Evolutionary conservation across 2,113 vertebrate genomes (phyloP).

Genomic region (Numenius arquata): DNA sequence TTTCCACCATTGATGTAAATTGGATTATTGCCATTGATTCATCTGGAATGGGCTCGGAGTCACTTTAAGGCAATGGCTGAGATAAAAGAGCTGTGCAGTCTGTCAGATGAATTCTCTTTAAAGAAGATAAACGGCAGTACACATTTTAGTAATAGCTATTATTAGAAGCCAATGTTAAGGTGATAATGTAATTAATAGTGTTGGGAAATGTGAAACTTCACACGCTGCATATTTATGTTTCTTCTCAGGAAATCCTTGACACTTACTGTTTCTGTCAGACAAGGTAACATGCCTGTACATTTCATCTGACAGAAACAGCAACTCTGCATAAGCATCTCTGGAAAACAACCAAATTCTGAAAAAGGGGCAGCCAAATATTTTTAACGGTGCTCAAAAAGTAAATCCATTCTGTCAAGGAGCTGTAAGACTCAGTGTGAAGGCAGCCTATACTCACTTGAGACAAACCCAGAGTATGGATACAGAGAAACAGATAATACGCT

Average conservation of each 20-base stretch:
- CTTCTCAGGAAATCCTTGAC: slow-evolving; percentile 6
- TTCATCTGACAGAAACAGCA: slow-evolving; percentile 18
- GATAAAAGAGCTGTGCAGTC: not conserved
- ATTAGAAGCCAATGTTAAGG: not conserved
- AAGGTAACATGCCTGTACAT: not conserved
- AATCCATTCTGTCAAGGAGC: not conserved
- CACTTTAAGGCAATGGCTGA: not conserved
- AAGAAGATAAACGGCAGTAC: not conserved
- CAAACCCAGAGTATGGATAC: not conserved
- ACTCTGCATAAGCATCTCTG: not conserved
- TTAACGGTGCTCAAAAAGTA: not conserved
- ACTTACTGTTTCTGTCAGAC: slow-evolving; percentile 15
- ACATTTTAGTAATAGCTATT: not conserved
- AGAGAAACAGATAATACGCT: not conserved
- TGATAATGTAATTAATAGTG: slow-evolving; percentile 36
- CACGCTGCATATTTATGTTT: not conserved
- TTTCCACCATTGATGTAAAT: not conserved
- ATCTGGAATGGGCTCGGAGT: not conserved
- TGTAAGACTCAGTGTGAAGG: not conserved
- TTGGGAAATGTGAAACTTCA: not conserved
- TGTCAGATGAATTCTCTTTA: not conserved
- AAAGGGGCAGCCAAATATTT: not conserved
- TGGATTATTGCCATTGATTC: not conserved
- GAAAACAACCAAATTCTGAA: not conserved
- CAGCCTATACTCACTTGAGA: not conserved